These are phyloP conservation scores for Pseudoatta argentina DNA, from an alignment of 1,140 invertebrate genomes.

Conservation along the genomic window DNA sequence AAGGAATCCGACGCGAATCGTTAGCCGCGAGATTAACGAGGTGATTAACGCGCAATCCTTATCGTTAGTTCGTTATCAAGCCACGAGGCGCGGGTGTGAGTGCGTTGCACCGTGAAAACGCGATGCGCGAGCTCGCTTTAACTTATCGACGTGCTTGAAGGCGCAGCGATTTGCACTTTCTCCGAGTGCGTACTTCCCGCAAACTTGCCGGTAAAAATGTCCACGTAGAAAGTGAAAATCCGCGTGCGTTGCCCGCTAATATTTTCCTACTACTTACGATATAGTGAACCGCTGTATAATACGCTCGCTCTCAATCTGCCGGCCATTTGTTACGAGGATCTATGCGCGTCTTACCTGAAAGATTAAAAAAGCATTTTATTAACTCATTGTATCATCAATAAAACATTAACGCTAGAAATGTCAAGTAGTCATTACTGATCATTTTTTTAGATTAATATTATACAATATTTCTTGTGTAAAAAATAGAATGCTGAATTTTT, in stretches of 20 bases:
- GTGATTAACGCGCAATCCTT: slow-evolving; percentile 51
- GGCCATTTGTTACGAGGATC: neutral
- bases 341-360: slow-evolving; percentile 13
- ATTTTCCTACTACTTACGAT: slow-evolving; percentile 33
- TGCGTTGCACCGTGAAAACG: slow-evolving; percentile 17
- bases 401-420: neutral
- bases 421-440: too few species aligned
- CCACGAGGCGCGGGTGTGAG: neutral
- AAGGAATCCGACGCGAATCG: slow-evolving; percentile 39
- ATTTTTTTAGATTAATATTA: too few species aligned
- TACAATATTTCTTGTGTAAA: too few species aligned
- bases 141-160: neutral
- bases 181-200: slow-evolving; percentile 68
- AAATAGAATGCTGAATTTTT: too few species aligned
- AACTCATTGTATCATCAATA: neutral
- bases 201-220: slow-evolving; percentile 69
- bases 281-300: neutral
- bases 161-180: slow-evolving; percentile 70
- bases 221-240: slow-evolving; percentile 80
- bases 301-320: slow-evolving; percentile 17
- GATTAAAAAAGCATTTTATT: neutral
- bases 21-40: slow-evolving; percentile 49
- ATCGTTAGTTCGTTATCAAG: slow-evolving; percentile 47
- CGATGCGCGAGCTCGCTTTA: neutral
- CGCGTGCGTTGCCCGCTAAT: slow-evolving; percentile 38